phyloP scores from a whole-genome alignment of 2,888 invertebrate genomes.

The Adela reaumurella region DNA sequence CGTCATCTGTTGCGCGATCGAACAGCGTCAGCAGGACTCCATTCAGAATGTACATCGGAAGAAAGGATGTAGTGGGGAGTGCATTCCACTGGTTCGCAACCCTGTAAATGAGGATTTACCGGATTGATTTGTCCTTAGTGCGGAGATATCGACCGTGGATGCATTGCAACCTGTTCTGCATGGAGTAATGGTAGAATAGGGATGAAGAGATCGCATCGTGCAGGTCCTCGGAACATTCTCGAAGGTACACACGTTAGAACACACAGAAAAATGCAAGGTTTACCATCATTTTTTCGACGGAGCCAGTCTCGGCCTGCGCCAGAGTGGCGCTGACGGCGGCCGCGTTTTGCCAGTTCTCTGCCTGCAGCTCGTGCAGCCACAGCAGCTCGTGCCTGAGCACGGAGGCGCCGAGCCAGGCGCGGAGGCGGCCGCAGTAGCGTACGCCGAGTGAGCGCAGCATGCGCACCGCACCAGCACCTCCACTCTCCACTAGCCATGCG shows the following conservation, averaged over 20 bases:
- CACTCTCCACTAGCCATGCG: constrained; percentile 20
- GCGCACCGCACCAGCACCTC: constrained; percentile 12
- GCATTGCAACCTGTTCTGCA: too few relatives aligned
- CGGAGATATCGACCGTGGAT: too few relatives aligned
- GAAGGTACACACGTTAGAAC: too few relatives aligned
- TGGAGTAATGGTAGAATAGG: too few relatives aligned
- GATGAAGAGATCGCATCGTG: too few relatives aligned
- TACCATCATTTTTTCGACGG: constrained; percentile 65
- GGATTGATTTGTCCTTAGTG: too few relatives aligned
- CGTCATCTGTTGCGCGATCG: constrained; percentile 56
- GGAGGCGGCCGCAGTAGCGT: constrained; percentile 10
- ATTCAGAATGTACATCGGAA: too few relatives aligned
- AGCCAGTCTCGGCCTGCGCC: constrained; percentile 61
- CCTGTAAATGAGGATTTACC: too few relatives aligned
- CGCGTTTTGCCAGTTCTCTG: constrained; percentile 17
- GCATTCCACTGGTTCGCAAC: too few relatives aligned
- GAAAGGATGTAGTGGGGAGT: too few relatives aligned
- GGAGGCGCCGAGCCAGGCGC: constrained; percentile 15
- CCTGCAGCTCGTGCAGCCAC: constrained; percentile 58
- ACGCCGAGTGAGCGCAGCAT: constrained; percentile 12
- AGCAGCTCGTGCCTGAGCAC: constrained; percentile 46
- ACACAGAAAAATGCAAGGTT: background rate
- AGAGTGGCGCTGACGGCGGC: constrained; percentile 21
- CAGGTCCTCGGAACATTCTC: too few relatives aligned
- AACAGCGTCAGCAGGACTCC: constrained; percentile 80